These are phyloP conservation scores for Caradrina clavipalpis DNA, from an alignment of 2,888 invertebrate genomes.

Conservation along the genomic window DNA sequence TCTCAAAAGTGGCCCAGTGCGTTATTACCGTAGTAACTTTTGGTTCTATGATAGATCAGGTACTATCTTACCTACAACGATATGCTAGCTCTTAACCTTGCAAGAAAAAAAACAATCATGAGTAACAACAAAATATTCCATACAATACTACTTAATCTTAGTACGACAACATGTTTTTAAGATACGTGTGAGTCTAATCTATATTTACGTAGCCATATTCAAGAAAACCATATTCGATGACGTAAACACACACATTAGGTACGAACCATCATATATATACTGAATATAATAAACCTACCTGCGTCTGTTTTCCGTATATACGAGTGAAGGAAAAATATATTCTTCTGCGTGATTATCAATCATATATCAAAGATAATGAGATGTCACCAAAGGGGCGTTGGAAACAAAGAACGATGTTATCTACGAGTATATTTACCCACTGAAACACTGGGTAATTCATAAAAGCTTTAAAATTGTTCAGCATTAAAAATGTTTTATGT, in stretches of 20 bases:
- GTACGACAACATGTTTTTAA: constrained; percentile 35
- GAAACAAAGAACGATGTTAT: constrained; percentile 83
- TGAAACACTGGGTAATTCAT: constrained; percentile 76
- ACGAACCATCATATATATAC: background rate
- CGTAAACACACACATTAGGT: constrained; percentile 25
- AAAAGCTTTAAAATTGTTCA: constrained; percentile 73
- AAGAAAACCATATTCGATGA: constrained; percentile 29
- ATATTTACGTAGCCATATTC: constrained; percentile 40
- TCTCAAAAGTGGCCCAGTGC: no score
- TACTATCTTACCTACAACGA: no score
- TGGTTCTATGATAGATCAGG: no score
- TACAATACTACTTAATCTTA: constrained; percentile 12
- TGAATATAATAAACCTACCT: constrained; percentile 13
- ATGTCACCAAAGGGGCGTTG: constrained; percentile 72
- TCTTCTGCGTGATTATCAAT: constrained; percentile 74
- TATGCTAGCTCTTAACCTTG: no score
- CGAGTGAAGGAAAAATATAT: constrained; percentile 47
- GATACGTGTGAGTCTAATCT: constrained; percentile 39
- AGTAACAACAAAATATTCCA: constrained; percentile 39
- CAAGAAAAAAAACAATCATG: background rate
- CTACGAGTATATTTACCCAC: constrained; percentile 78
- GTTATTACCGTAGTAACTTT: no score
- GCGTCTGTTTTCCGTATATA: constrained; percentile 19
- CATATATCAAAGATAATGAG: constrained; percentile 77
- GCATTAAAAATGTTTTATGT: constrained; percentile 62